phyloP scores from a whole-genome alignment of 2,888 invertebrate genomes.

The Rhyacophila evoluta region DNA sequence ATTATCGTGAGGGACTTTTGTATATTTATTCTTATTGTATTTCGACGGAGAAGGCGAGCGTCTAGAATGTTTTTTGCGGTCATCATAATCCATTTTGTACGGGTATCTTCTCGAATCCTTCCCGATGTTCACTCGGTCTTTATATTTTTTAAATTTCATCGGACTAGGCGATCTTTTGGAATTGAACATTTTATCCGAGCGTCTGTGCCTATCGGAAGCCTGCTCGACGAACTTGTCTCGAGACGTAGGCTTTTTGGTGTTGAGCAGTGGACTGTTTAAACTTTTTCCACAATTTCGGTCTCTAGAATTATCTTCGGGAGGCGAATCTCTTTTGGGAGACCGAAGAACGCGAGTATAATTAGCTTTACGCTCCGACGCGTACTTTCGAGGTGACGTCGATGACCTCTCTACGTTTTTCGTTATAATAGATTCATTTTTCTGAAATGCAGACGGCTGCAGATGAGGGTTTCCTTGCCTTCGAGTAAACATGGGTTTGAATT shows the following conservation, averaged over 20 bases:
- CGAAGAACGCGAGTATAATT: conserved; percentile 15
- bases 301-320: not conserved
- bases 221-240: not conserved
- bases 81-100: not conserved
- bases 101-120: not conserved
- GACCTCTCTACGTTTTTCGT: not conserved
- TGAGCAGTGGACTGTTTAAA: not conserved
- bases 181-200: not conserved
- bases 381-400: not conserved
- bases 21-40: not conserved
- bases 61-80: not conserved
- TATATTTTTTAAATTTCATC: not conserved
- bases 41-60: not conserved
- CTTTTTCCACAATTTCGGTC: not conserved
- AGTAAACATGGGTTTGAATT: not conserved
- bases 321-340: not conserved
- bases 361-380: not conserved
- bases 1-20: conserved; percentile 4
- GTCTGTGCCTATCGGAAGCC: not conserved
- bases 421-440: not conserved
- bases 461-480: not conserved
- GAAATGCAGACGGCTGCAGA: not conserved
- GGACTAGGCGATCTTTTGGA: not conserved
- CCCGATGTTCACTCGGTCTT: not conserved
- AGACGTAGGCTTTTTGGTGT: not conserved